These are phyloP conservation scores for Pseudorhiza aurosa DNA, from an alignment of 30 jellyfish, hydroid and myxozoan species.

Conservation along the genomic window DNA sequence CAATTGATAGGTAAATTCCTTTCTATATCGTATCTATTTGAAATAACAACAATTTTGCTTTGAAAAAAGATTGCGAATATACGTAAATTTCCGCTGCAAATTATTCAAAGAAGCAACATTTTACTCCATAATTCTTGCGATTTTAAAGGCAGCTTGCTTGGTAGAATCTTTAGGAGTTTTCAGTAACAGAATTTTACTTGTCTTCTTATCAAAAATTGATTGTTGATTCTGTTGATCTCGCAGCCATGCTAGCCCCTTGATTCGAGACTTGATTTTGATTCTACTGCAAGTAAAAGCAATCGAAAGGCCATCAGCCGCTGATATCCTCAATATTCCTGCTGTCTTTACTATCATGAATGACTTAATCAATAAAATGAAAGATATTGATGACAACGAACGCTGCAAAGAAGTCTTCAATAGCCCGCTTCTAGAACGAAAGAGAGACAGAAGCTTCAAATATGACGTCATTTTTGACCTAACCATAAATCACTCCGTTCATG, in stretches of 20 bases:
- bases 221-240: neutral
- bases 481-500: neutral
- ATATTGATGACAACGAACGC: neutral
- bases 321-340: constrained; percentile 60
- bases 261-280: constrained; percentile 54
- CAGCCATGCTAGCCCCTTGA: constrained; percentile 49
- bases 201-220: too few species aligned
- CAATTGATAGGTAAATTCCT: constrained; percentile 39
- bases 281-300: constrained; percentile 61
- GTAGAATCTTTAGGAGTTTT: too few species aligned
- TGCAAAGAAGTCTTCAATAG: constrained; percentile 8
- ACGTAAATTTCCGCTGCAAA: too few species aligned
- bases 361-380: neutral
- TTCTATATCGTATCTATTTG: neutral
- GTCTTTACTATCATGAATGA: neutral
- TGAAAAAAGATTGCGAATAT: too few species aligned
- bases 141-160: too few species aligned
- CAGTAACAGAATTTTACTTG: too few species aligned
- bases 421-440: constrained; percentile 21
- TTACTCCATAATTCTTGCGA: too few species aligned
- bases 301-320: constrained; percentile 74
- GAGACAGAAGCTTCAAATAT: constrained; percentile 25
- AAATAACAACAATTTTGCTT: too few species aligned
- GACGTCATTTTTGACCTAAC: constrained; percentile 35
- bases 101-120: too few species aligned